Evolutionary conservation across 2,888 invertebrate genomes (phyloP).

Genomic region (Microctonus brassicae): DNA sequence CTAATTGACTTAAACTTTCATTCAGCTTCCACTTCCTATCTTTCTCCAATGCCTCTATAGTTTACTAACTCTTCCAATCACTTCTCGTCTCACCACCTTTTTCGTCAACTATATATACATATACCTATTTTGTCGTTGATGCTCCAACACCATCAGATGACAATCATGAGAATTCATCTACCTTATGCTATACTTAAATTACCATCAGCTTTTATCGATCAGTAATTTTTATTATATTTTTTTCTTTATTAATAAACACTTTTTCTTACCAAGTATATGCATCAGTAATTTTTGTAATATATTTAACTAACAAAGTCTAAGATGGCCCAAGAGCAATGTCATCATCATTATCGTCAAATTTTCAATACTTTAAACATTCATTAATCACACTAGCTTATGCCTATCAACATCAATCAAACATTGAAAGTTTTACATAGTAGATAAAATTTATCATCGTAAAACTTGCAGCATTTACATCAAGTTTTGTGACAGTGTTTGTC

Average conservation of each 20-base stretch:
- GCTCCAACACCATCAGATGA: background rate
- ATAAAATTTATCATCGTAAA: background rate
- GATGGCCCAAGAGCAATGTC: background rate
- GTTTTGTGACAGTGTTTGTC: background rate
- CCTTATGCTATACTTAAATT: background rate
- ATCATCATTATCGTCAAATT: no score
- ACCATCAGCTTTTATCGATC: background rate
- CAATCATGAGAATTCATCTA: background rate
- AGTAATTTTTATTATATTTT: background rate
- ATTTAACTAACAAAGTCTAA: background rate
- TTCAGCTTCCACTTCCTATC: background rate
- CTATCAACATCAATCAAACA: background rate
- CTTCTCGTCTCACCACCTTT: background rate
- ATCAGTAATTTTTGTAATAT: background rate
- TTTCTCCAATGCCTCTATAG: no score
- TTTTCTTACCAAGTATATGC: background rate
- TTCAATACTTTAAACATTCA: no score
- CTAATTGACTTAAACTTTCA: conserved; percentile 60
- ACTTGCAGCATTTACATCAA: background rate
- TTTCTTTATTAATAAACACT: background rate
- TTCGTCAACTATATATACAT: background rate
- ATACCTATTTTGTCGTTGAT: background rate
- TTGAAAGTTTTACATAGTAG: background rate
- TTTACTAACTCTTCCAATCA: background rate
- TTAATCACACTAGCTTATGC: background rate